phyloP scores from a whole-genome alignment of 2,888 invertebrate genomes.

The Tinea semifulvella region DNA sequence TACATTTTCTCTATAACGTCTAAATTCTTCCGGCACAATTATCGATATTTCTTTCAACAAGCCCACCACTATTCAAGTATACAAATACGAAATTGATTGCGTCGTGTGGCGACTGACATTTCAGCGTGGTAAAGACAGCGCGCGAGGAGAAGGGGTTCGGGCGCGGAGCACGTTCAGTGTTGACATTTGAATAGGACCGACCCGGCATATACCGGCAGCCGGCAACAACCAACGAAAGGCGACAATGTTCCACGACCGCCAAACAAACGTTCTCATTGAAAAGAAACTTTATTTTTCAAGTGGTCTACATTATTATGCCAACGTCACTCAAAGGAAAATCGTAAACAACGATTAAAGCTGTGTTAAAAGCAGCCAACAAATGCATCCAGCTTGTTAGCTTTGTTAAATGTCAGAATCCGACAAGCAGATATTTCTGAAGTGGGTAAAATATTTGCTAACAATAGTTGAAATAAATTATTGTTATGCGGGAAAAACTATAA shows the following conservation, averaged over 20 bases:
- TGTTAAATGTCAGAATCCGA: not conserved
- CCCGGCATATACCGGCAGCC: slow-evolving; percentile 62
- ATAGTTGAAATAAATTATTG: too few species aligned
- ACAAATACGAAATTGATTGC: slow-evolving; percentile 67
- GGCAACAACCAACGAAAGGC: slow-evolving; percentile 46
- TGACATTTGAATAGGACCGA: slow-evolving; percentile 66
- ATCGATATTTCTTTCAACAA: not conserved
- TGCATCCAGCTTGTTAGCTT: slow-evolving; percentile 22
- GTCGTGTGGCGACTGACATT: slow-evolving; percentile 63
- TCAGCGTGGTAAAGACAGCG: slow-evolving; percentile 39
- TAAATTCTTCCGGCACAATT: too few species aligned
- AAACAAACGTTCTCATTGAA: slow-evolving; percentile 56
- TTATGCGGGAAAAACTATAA: too few species aligned
- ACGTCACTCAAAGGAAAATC: slow-evolving; percentile 22
- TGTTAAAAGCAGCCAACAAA: slow-evolving; percentile 22
- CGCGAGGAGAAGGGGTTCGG: slow-evolving; percentile 23
- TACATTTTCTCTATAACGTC: too few species aligned
- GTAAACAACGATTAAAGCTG: slow-evolving; percentile 21
- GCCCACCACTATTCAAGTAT: slow-evolving; percentile 28
- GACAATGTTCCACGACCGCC: slow-evolving; percentile 58
- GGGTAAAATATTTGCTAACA: too few species aligned
- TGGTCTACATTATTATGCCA: slow-evolving; percentile 17
- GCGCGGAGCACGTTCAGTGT: slow-evolving; percentile 33
- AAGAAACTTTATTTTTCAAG: slow-evolving; percentile 53
- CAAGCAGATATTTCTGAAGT: too few species aligned